Conservation (phyloP, 2,888 invertebrate species). For the Drosophila recens region DNA sequence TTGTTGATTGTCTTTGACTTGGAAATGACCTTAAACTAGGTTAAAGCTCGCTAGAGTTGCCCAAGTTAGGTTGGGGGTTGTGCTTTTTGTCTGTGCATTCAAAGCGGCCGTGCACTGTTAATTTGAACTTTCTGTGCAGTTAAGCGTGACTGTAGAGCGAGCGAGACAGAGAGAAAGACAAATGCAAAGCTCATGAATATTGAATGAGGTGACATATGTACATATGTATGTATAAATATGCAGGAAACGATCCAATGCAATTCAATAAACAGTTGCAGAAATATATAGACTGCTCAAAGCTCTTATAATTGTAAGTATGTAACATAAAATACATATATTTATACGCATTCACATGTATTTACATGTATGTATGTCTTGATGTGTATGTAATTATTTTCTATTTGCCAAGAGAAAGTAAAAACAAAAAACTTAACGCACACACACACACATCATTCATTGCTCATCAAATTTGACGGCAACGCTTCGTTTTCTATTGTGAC, state of each 20-base stretch:
- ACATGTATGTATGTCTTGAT: neutral
- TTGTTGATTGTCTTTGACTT: slow-evolving; percentile 73
- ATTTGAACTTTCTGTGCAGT: slow-evolving; percentile 76
- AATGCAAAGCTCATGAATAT: slow-evolving; percentile 24
- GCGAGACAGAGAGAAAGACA: slow-evolving; percentile 18
- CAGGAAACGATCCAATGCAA: slow-evolving; percentile 45
- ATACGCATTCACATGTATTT: neutral
- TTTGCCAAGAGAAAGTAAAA: slow-evolving; percentile 77
- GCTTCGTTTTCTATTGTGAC: slow-evolving; percentile 68
- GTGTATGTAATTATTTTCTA: slow-evolving; percentile 70
- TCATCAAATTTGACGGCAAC: slow-evolving; percentile 69
- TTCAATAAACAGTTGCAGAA: slow-evolving; percentile 25
- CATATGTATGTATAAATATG: slow-evolving; percentile 20
- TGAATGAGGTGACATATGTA: slow-evolving; percentile 24
- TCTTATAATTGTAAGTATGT: slow-evolving; percentile 21
- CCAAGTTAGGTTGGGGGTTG: slow-evolving; percentile 37
- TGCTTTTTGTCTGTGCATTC: slow-evolving; percentile 42
- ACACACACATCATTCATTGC: slow-evolving; percentile 59
- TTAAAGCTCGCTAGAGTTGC: slow-evolving; percentile 81
- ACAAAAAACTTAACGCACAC: slow-evolving; percentile 42
- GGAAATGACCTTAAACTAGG: slow-evolving; percentile 84
- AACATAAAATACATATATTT: neutral
- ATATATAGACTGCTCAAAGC: slow-evolving; percentile 39
- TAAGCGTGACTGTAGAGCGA: slow-evolving; percentile 52
- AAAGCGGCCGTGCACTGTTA: slow-evolving; percentile 30